Evolutionary conservation across 2,797 vertebrate genomes (phyloP), one percentile per base, ranked within the genome.

Genomic region (Staurois parvus): DNA sequence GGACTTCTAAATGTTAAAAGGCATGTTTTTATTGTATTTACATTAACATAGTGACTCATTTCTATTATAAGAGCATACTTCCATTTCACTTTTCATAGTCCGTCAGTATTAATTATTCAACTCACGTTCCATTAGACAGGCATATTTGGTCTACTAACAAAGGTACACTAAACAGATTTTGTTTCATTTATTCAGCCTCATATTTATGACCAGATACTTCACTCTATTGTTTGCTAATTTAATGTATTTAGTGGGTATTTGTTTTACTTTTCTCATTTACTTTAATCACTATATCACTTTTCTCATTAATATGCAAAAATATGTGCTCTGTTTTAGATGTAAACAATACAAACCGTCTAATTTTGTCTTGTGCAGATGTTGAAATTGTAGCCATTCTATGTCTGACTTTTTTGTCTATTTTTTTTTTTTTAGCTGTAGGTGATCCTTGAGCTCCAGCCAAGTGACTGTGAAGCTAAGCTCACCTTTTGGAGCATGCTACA

Each of bases 271-370:
- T 64, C 37, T 29, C 67, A 12, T 68, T 67, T 77, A 28, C 67
- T 67, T 79, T 79, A 68, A 79, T 68, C 76, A 26, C 64, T 30
- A 48, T 45, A 68, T 79, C 19, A 64, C 40, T 42, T n/a, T 1
- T 69, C 28, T 79, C 40, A 68, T 52, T 68, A 69, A 29, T 68
- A 68, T 48, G 34, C 37, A 48, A 42, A 45, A 79, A 68, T 64
- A 68, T 66, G 15, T 32, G 48, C 37, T 48, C 52, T 26, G 34
- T 21, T 76, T 76, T 76, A 76, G 75, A 62, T 48, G 42, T 10
- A 62, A n/a, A 30, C 15, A 45, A 30, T 79, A n/a, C n/a, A n/a
- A n/a, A n/a, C n/a, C n/a, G n/a, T 52, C 52, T 48, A 48, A n/a
- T n/a, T 79, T 68, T 79, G 26, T 19, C 1, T 32, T 48, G 11